Percentiles rank a stretch among this genome's conserved stretches.
These are phyloP conservation scores for Chaenodraco wilsoni DNA, from an alignment of 2,797 vertebrate species.

Conservation along the genomic window DNA sequence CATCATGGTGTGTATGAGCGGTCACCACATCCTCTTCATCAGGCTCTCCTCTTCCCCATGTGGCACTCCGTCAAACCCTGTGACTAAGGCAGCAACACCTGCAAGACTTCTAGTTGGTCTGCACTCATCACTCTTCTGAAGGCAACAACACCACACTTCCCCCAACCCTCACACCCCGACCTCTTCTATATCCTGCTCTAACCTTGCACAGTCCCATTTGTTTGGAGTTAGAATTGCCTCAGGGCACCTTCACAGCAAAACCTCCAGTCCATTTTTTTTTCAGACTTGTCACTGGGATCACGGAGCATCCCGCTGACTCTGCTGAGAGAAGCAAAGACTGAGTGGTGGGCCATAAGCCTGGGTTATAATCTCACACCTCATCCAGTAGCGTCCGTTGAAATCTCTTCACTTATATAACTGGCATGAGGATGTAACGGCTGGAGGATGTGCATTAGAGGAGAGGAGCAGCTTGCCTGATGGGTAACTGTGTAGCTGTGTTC, in stretches of 20 bases:
- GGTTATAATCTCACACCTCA: conserved; percentile 71
- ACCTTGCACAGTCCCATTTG: conserved; percentile 53
- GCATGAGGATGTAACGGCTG: conserved; percentile 45
- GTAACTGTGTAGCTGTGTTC: conserved; percentile 29
- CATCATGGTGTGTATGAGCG: conserved; percentile 55
- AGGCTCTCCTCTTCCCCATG: conserved; percentile 33
- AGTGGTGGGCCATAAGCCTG: conserved; percentile 48
- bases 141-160: background rate
- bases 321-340: conserved; percentile 32
- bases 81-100: conserved; percentile 37
- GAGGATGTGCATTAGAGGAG: conserved; percentile 45
- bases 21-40: conserved; percentile 61
- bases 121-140: conserved; percentile 48
- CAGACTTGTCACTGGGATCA: conserved; percentile 46
- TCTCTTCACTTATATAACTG: conserved; percentile 70
- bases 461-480: conserved; percentile 17
- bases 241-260: conserved; percentile 35
- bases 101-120: conserved; percentile 49
- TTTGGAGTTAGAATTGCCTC: conserved; percentile 56
- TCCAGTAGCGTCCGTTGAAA: conserved; percentile 50
- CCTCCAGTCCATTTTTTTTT: conserved; percentile 44
- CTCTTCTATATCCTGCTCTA: conserved; percentile 26
- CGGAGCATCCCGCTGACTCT: conserved; percentile 35
- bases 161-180: background rate
- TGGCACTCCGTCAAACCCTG: conserved; percentile 58